Base-by-base conservation (phyloP, 1,140 invertebrate species). In the Drosophila serrata region DNA sequence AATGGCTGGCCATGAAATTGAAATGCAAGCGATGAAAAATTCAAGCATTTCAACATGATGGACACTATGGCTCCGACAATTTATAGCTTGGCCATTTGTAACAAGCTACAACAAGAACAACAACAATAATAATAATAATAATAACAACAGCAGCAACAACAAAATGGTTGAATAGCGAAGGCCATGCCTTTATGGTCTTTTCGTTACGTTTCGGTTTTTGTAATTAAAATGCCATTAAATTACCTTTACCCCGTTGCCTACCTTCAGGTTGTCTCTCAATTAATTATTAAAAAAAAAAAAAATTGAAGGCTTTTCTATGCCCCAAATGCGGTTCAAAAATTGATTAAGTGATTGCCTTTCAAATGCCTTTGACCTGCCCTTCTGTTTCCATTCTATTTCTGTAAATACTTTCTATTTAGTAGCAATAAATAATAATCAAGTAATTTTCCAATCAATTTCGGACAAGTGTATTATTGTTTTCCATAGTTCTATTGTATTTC, bases 1-100 rank as follows among this genome's bases (percentile, higher is more conserved):
- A 90, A 88, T 88, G 85, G 80, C 53, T 68, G 80, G 76, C 85
- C 84, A 88, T 88, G 81, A 88, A 88, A 88, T 75, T 81, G 84
- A 84, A 90, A 84, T 88, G 84, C 84, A 81, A 77, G 80, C 85
- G 68, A 88, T 88, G 85, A 78, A 90, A 88, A 90, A 84, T 88
- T 80, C 64, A 90, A 81, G 80, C 85, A 80, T 88, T 88, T 88
- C 85, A 88, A 78, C 85, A 84, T 90, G 85, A 88, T 90, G 85
- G 85, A 88, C 84, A 88, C 85, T 64, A 69, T 63, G 70, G 63
- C 45, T 59, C 40, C 49, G 81, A 65, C 87, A 90, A 88, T 88
- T 88, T 88, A 90, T 88, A 75, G 68, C 64, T 64, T 53, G 59
- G n/a, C 40, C 82, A 76, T 69, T 74, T 67, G 57, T 62, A 79